These are phyloP conservation scores for Eupsilia transversa DNA, from an alignment of 2,888 invertebrate genomes.

Conservation along the genomic window DNA sequence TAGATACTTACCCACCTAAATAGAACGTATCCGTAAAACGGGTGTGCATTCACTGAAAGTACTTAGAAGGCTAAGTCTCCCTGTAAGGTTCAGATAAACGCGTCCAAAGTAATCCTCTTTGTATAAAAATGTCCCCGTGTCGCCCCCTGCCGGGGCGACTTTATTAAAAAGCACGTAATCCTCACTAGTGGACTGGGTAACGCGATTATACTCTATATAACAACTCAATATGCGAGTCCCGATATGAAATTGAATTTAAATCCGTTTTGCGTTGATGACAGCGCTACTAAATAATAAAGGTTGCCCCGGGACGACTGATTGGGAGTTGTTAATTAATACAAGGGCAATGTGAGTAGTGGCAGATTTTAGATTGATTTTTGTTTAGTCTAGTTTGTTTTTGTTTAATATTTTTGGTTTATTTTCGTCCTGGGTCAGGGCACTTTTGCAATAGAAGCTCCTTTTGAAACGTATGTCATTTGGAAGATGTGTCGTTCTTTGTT, in stretches of 20 bases:
- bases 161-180: conserved; percentile 91
- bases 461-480: not conserved
- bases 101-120: conserved; percentile 89
- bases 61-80: conserved; percentile 87
- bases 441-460: not conserved
- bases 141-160: conserved; percentile 85
- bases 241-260: conserved; percentile 89
- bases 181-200: conserved; percentile 89
- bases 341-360: conserved; percentile 49
- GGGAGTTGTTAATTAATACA: conserved; percentile 58
- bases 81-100: conserved; percentile 91
- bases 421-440: too few relatives aligned
- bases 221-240: conserved; percentile 86
- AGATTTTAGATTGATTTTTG: conserved; percentile 49
- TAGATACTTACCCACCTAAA: not conserved
- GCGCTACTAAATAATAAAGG: conserved; percentile 69
- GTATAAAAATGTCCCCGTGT: conserved; percentile 89
- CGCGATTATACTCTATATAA: conserved; percentile 88
- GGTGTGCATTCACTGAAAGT: conserved; percentile 83
- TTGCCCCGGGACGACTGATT: conserved; percentile 60
- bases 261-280: conserved; percentile 80
- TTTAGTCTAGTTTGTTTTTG: conserved; percentile 25
- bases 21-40: conserved; percentile 74
- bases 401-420: not conserved
- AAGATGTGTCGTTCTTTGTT: not conserved